These are phyloP conservation scores for Zaprionus taronus DNA, from an alignment of 1,140 invertebrate species.

Conservation along the genomic window DNA sequence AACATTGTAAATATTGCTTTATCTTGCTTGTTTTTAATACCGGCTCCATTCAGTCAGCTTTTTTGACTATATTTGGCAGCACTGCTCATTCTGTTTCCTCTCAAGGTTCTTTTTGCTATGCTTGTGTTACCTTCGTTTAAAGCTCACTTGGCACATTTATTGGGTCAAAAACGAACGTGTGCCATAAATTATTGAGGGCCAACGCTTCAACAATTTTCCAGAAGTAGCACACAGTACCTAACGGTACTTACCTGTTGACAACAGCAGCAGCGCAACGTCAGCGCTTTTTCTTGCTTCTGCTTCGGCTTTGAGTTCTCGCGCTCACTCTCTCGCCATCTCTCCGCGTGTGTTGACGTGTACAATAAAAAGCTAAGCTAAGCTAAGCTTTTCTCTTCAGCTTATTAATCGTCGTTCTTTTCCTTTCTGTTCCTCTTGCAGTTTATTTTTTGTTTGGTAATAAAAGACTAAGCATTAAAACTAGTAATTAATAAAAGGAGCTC, in stretches of 20 bases:
- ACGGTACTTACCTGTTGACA: constrained; percentile 68
- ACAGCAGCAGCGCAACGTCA: constrained; percentile 53
- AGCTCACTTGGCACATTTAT: constrained; percentile 31
- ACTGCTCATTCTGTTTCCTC: no score
- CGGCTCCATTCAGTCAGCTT: no score
- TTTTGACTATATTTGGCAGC: no score
- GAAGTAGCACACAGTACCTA: constrained; percentile 67
- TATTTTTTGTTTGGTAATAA: constrained; percentile 45
- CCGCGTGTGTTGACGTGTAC: constrained; percentile 72
- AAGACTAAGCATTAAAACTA: constrained; percentile 34
- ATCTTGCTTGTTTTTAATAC: no score
- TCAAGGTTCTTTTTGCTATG: neutral
- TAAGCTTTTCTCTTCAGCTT: constrained; percentile 24
- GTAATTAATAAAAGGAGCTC: constrained; percentile 46
- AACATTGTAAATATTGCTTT: no score
- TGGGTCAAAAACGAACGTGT: constrained; percentile 5
- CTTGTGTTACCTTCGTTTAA: constrained; percentile 9
- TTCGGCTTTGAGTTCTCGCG: constrained; percentile 10
- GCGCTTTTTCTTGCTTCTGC: constrained; percentile 26
- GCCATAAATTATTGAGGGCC: constrained; percentile 41
- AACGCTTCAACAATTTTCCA: constrained; percentile 13
- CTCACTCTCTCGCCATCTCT: constrained; percentile 14
- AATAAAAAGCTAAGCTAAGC: constrained; percentile 45
- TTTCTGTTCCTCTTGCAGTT: constrained; percentile 55
- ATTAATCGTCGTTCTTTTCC: constrained; percentile 19